Conservation (phyloP, 2,797 vertebrate species). For the Vultur gryphus region DNA sequence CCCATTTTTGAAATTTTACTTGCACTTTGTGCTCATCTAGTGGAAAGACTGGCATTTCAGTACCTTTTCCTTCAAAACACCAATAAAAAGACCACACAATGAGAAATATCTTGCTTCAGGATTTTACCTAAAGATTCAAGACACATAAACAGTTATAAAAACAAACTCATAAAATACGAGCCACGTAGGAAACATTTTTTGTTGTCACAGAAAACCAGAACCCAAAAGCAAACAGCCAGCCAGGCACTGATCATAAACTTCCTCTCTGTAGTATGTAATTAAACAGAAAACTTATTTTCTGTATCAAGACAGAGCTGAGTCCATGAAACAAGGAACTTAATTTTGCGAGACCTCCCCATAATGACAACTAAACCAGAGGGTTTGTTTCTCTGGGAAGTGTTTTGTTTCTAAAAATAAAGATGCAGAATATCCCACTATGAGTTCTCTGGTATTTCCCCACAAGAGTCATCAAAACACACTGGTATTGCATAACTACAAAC, state of each 20-base stretch:
- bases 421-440: neutral
- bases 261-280: neutral
- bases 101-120: neutral
- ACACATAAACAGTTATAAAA: neutral
- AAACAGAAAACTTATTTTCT: neutral
- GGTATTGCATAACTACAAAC: accelerated
- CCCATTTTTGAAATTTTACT: neutral
- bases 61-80: neutral
- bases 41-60: neutral
- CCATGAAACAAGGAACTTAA: neutral
- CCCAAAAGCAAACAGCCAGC: neutral
- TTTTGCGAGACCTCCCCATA: neutral
- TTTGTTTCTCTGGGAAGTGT: neutral
- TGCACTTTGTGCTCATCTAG: neutral
- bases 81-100: neutral
- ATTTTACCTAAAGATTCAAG: neutral
- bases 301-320: neutral
- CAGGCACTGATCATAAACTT: neutral
- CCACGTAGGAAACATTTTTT: neutral
- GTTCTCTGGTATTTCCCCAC: neutral
- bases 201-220: neutral
- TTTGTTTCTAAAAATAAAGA: neutral
- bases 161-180: neutral
- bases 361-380: neutral
- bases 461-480: neutral